Evolutionary conservation across 2,113 vertebrate genomes (phyloP).

Genomic region (Chaetorhynchus papuensis): DNA sequence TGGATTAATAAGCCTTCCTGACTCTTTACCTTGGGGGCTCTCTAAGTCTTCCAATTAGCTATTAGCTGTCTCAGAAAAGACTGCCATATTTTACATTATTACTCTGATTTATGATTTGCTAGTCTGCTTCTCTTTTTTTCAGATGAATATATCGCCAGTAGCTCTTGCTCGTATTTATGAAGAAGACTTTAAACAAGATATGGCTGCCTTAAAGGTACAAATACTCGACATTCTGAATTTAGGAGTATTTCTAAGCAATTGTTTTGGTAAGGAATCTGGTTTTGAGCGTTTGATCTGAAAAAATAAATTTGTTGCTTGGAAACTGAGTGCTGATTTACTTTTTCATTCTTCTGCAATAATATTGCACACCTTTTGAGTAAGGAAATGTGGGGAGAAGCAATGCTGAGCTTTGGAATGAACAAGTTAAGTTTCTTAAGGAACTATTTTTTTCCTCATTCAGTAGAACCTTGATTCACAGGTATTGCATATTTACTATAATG

Average conservation of each 20-base stretch:
- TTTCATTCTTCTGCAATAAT: not conserved
- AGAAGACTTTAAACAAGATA: slow-evolving; percentile 93
- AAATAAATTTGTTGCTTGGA: not conserved
- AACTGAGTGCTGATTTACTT: not conserved
- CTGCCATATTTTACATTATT: not conserved
- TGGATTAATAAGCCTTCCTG: slow-evolving; percentile 5
- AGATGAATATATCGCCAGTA: slow-evolving; percentile 82
- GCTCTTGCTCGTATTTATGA: slow-evolving; percentile 84
- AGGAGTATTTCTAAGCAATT: not conserved
- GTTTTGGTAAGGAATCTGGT: not conserved
- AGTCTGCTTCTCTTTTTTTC: not conserved
- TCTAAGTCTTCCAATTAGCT: not conserved
- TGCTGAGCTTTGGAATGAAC: not conserved
- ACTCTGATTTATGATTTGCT: slow-evolving; percentile 22
- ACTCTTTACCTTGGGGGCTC: not conserved
- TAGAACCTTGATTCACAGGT: not conserved
- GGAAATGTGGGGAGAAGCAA: not conserved
- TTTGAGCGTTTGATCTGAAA: not conserved
- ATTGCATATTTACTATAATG: not conserved
- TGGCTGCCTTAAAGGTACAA: slow-evolving; percentile 87
- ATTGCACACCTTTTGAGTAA: not conserved
- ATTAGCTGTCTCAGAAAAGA: slow-evolving; percentile 12
- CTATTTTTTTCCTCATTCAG: not conserved
- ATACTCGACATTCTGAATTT: not conserved
- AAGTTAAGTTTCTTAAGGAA: not conserved